Evolutionary conservation across 37 sponge, comb jelly and placozoan species (phyloP).

Genomic region (Eunapius fragilis): DNA sequence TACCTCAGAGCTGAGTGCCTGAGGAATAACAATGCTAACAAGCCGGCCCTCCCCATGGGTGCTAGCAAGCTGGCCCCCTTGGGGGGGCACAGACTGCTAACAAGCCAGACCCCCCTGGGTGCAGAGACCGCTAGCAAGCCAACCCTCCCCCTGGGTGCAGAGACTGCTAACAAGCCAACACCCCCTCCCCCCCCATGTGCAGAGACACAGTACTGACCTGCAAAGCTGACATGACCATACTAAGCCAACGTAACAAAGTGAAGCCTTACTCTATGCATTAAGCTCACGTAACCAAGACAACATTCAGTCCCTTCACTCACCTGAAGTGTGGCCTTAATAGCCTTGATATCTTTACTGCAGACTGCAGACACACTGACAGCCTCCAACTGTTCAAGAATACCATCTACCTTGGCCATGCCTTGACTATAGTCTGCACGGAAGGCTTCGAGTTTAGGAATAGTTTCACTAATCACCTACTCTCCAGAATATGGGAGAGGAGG

Average conservation of each 20-base stretch:
- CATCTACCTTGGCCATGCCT: constrained; percentile 1
- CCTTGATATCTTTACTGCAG: constrained; percentile 36
- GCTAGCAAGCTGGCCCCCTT: too few species aligned
- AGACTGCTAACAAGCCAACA: not conserved
- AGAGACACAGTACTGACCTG: too few species aligned
- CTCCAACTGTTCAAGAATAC: constrained; percentile 17
- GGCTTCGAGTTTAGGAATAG: constrained; percentile 50
- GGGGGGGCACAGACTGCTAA: too few species aligned
- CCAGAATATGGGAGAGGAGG: constrained; percentile 20
- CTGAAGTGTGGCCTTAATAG: constrained; percentile 36
- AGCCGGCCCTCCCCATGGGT: too few species aligned
- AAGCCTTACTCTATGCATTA: not conserved
- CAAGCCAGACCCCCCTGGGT: too few species aligned
- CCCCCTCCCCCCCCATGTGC: too few species aligned
- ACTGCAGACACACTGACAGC: constrained; percentile 41
- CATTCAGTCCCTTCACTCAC: not conserved
- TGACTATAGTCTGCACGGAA: constrained; percentile 14
- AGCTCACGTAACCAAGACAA: not conserved
- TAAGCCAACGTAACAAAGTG: not conserved
- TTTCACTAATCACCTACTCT: constrained; percentile 46
- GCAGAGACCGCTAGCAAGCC: too few species aligned
- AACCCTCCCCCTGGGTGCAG: not conserved
- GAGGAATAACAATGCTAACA: too few species aligned
- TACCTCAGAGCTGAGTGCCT: not conserved
- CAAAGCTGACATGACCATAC: not conserved